These are phyloP conservation scores for Xenops minutus DNA, from an alignment of 2,797 vertebrate species.

Conservation along the genomic window DNA sequence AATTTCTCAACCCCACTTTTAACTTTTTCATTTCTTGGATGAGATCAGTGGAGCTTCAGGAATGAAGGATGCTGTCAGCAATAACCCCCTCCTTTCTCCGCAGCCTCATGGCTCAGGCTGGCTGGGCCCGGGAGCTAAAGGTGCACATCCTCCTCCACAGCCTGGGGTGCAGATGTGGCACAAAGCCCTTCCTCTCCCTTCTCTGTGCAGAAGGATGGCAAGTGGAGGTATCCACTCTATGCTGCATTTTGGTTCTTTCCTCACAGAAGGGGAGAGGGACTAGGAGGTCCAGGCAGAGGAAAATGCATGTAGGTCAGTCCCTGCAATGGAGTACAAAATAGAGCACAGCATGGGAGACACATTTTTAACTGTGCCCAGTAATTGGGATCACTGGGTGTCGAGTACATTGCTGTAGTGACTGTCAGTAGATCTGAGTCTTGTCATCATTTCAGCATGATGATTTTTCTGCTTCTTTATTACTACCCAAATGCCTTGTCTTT, in stretches of 20 bases:
- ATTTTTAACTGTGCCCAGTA: not conserved
- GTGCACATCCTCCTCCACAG: accelerated
- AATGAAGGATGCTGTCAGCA: not conserved
- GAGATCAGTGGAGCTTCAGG: not conserved
- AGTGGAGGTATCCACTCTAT: accelerated
- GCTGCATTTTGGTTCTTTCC: not conserved
- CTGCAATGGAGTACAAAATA: not conserved
- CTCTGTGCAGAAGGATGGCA: not conserved
- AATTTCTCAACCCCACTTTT: not conserved
- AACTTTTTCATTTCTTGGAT: not conserved
- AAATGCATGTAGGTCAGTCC: not conserved
- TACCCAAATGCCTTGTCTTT: not conserved
- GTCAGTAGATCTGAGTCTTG: not conserved
- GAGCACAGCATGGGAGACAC: accelerated
- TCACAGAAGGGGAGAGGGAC: not conserved
- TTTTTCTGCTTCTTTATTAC: not conserved
- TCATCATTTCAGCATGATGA: not conserved
- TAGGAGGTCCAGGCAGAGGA: not conserved
- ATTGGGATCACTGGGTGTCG: accelerated
- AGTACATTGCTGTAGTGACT: not conserved
- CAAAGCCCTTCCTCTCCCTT: not conserved
- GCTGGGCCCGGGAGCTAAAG: not conserved
- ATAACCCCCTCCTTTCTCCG: not conserved
- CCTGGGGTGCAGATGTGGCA: not conserved
- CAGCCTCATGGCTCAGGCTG: not conserved